Evolutionary conservation across 2,797 vertebrate species (phyloP).

Genomic region (Sarcophilus harrisii): DNA sequence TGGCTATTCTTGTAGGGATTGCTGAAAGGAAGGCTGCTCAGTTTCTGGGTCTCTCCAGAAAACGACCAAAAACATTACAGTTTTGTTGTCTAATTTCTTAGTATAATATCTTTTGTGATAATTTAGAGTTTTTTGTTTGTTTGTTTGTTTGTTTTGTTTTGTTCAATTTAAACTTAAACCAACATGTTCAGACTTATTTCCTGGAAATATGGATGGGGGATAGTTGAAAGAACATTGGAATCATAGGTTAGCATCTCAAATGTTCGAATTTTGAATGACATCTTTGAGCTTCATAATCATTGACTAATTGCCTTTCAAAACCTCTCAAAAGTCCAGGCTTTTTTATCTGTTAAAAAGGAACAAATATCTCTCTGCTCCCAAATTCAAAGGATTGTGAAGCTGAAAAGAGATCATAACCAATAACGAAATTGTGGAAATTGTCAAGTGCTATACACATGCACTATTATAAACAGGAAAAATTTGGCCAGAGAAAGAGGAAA

Average conservation of each 20-base stretch:
- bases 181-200: background rate
- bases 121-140: too few species aligned
- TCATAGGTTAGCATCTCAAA: background rate
- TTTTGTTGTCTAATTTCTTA: background rate
- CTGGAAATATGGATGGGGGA: background rate
- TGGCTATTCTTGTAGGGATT: too few species aligned
- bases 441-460: background rate
- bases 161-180: too few species aligned
- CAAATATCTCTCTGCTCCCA: background rate
- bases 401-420: background rate
- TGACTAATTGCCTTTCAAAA: background rate
- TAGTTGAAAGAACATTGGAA: background rate
- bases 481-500: background rate
- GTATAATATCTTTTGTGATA: background rate
- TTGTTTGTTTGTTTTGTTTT: background rate
- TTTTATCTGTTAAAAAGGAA: background rate
- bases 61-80: too few species aligned
- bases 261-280: background rate
- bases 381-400: background rate
- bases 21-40: too few species aligned
- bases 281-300: background rate
- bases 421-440: background rate
- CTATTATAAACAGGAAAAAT: background rate
- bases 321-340: background rate
- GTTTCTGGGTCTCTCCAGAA: too few species aligned